Conservation (phyloP, 2,113 vertebrate species). For the Aptenodytes patagonicus region DNA sequence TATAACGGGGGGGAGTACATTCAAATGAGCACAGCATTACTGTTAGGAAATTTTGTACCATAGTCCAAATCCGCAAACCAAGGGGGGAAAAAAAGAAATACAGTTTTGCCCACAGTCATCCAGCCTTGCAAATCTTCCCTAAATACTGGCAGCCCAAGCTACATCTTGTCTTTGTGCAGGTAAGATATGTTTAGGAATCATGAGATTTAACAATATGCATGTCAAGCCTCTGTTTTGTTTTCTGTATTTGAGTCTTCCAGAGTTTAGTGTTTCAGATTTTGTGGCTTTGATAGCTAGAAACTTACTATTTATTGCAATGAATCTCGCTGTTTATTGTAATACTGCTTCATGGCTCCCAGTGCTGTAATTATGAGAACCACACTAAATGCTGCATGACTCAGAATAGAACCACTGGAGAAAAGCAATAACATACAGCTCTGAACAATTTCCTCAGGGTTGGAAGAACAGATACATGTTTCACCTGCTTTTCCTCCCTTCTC, state of each 20-base stretch:
- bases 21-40: neutral
- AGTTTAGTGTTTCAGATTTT: neutral
- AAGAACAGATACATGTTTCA: neutral
- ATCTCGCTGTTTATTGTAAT: neutral
- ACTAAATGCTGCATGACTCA: neutral
- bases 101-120: neutral
- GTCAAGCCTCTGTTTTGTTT: neutral
- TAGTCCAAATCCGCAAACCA: neutral
- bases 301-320: neutral
- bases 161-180: neutral
- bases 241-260: neutral
- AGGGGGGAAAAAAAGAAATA: too few relatives aligned
- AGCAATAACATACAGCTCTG: neutral
- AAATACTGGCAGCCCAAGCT: neutral
- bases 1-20: neutral
- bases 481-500: neutral
- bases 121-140: neutral
- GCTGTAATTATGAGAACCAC: neutral
- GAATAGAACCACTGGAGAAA: neutral
- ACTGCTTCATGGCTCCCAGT: neutral
- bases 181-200: neutral
- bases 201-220: neutral
- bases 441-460: neutral
- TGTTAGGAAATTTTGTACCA: neutral
- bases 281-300: neutral